Percentiles rank a stretch among this genome's conserved stretches.
phyloP scores from a whole-genome alignment of 2,113 vertebrate genomes.

The Antidorcas marsupialis region DNA sequence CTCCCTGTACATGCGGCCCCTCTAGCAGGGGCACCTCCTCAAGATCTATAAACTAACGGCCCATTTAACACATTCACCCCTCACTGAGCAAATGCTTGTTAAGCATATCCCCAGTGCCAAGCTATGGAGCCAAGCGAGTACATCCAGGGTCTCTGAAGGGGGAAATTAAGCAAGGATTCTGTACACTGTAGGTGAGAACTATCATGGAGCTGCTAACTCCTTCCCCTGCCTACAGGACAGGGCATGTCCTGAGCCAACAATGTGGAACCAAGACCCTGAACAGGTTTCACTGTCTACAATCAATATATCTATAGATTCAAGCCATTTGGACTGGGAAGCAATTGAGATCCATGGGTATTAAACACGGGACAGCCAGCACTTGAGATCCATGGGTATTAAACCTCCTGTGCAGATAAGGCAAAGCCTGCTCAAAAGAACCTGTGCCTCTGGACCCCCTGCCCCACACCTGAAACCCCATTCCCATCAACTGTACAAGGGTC shows the following conservation, averaged over 20 bases:
- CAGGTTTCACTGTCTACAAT: neutral
- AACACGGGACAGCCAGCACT: neutral
- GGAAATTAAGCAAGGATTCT: neutral
- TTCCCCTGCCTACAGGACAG: neutral
- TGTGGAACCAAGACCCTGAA: neutral
- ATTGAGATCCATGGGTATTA: neutral
- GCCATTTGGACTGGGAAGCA: neutral
- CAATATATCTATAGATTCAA: neutral
- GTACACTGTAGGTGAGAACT: neutral
- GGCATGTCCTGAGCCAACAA: neutral
- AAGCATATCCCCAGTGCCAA: neutral
- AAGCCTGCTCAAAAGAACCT: neutral
- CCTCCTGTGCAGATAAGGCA: neutral
- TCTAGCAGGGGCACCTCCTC: neutral
- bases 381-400: neutral
- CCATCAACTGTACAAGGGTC: neutral
- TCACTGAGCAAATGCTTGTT: neutral
- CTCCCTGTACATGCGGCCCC: neutral
- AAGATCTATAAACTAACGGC: neutral
- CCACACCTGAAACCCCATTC: neutral
- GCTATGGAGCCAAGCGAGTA: neutral
- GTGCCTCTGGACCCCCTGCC: neutral
- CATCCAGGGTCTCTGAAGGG: neutral
- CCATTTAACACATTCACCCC: neutral
- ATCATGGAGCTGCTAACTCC: neutral